These are phyloP conservation scores for Leptodon cayanensis DNA, from an alignment of 2,797 vertebrate genomes.

Conservation along the genomic window DNA sequence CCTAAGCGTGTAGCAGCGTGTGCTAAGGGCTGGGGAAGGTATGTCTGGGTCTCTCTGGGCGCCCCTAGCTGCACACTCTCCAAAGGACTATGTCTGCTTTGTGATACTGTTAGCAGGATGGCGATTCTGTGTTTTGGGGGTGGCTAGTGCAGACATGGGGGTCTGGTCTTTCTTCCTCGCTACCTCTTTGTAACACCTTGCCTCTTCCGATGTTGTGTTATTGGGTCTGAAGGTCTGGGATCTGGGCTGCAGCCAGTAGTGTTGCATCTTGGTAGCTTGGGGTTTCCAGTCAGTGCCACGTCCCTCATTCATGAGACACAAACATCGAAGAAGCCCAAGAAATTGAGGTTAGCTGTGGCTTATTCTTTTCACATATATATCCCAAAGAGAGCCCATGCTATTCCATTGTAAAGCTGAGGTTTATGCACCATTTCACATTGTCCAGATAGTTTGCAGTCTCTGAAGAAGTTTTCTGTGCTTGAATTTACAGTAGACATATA, in stretches of 20 bases:
- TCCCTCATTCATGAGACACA: background rate
- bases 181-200: background rate
- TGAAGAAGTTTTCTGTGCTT: background rate
- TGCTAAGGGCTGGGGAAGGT: background rate
- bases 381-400: background rate
- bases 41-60: background rate
- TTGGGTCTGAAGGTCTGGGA: background rate
- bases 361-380: background rate
- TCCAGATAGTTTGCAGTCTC: background rate
- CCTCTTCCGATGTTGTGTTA: background rate
- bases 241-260: background rate
- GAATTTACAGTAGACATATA: background rate
- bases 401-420: background rate
- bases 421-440: background rate
- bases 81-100: background rate
- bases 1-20: background rate
- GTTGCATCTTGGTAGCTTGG: background rate
- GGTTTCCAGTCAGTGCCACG: background rate
- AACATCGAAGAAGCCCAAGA: background rate
- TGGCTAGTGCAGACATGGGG: background rate
- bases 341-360: background rate
- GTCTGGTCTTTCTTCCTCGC: background rate
- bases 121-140: background rate
- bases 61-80: rapidly evolving
- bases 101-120: background rate